These are phyloP conservation scores for Alosa sapidissima DNA, from an alignment of 2,797 vertebrate genomes.

Conservation along the genomic window DNA sequence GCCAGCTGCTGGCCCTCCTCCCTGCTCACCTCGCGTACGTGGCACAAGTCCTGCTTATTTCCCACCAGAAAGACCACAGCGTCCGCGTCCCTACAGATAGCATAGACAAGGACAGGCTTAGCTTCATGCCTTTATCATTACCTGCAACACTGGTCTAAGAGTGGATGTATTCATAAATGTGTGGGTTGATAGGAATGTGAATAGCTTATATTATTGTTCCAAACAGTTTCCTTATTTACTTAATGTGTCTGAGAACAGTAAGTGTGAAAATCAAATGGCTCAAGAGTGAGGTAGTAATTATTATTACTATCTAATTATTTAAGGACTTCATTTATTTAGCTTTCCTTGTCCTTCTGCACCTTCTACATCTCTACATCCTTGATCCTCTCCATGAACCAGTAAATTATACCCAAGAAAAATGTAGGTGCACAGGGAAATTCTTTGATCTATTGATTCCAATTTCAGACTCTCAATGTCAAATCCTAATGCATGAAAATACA, in stretches of 20 bases:
- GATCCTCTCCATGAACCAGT: not conserved
- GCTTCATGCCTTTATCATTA: not conserved
- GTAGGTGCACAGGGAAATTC: not conserved
- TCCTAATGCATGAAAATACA: not conserved
- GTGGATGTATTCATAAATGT: not conserved
- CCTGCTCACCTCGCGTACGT: constrained; percentile 78
- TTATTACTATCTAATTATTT: too few relatives aligned
- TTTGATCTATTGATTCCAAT: not conserved
- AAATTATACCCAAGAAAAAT: not conserved
- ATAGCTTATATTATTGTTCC: not conserved
- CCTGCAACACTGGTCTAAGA: not conserved
- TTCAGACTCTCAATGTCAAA: not conserved
- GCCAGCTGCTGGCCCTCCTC: constrained; percentile 84
- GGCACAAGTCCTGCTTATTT: constrained; percentile 89
- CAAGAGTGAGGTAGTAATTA: too few relatives aligned
- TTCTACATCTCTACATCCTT: not conserved
- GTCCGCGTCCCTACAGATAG: constrained; percentile 70
- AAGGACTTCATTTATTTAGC: too few relatives aligned
- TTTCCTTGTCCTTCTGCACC: not conserved
- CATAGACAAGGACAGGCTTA: not conserved
- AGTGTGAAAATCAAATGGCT: too few relatives aligned
- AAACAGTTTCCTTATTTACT: not conserved
- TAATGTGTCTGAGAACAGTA: too few relatives aligned
- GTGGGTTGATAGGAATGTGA: not conserved
- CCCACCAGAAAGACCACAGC: constrained; percentile 80